Evolutionary conservation across 2,113 vertebrate species (phyloP).

Genomic region (Sturnus vulgaris): DNA sequence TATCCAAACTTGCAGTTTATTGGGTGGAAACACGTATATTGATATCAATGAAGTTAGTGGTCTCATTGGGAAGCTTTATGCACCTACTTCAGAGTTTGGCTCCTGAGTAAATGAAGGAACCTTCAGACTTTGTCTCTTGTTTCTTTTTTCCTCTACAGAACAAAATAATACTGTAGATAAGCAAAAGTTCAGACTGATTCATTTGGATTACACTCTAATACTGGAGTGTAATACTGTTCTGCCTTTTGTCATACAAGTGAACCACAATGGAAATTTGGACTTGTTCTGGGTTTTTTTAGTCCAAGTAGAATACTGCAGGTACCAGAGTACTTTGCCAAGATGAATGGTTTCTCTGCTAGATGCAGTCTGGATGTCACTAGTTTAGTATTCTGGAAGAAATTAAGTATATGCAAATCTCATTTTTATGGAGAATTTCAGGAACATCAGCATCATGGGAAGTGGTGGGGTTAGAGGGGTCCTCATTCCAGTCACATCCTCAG

Average conservation of each 20-base stretch:
- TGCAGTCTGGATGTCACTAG: background rate
- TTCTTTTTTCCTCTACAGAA: background rate
- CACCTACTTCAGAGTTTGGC: background rate
- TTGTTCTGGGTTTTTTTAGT: background rate
- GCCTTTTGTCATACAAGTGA: background rate
- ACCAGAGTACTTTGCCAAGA: background rate
- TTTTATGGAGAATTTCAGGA: background rate
- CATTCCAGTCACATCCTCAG: background rate
- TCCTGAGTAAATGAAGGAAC: background rate
- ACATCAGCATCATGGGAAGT: background rate
- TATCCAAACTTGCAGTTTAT: background rate
- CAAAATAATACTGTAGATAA: background rate
- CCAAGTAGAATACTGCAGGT: background rate
- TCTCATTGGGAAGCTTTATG: background rate
- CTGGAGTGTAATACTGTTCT: background rate
- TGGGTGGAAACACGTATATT: background rate
- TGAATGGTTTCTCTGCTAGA: background rate
- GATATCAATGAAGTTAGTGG: background rate
- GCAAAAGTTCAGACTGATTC: background rate
- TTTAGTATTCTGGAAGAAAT: background rate
- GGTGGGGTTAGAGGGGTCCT: background rate
- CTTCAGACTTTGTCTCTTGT: background rate
- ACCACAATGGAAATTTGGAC: background rate
- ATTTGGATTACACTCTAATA: background rate
- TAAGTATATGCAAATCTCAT: background rate